These are phyloP conservation scores for Hyles lineata DNA, from an alignment of 2,888 invertebrate species.

Conservation along the genomic window DNA sequence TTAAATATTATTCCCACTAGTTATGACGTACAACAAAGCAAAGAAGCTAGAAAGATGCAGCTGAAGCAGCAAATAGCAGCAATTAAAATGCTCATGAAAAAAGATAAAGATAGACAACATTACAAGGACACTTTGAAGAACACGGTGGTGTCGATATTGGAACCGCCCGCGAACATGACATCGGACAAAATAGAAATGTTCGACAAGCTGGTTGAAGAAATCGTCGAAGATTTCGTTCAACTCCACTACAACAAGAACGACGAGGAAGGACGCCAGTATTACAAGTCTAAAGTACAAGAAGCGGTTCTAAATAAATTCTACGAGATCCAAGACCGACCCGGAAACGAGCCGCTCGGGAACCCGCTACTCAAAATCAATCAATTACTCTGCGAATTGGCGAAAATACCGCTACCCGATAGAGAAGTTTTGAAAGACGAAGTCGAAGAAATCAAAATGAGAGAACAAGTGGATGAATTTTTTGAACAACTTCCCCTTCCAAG, in stretches of 20 bases:
- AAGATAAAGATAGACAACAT: conserved; percentile 53
- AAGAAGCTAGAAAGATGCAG: conserved; percentile 49
- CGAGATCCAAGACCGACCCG: conserved; percentile 37
- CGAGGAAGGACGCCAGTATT: conserved; percentile 49
- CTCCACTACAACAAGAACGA: conserved; percentile 54
- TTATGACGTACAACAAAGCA: conserved; percentile 47
- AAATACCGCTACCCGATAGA: conserved; percentile 55
- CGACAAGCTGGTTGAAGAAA: conserved; percentile 53
- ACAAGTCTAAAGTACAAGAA: conserved; percentile 55
- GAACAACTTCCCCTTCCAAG: conserved; percentile 44
- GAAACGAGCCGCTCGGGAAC: conserved; percentile 35
- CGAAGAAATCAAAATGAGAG: conserved; percentile 60
- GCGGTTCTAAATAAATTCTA: conserved; percentile 48
- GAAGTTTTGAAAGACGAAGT: conserved; percentile 56
- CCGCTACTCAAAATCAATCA: conserved; percentile 56
- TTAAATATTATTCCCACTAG: conserved; percentile 49
- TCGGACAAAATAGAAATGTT: conserved; percentile 41
- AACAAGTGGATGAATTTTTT: conserved; percentile 59
- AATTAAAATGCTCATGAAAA: conserved; percentile 55
- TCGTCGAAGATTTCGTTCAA: conserved; percentile 61
- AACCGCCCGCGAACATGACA: conserved; percentile 43
- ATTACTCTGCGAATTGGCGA: conserved; percentile 61
- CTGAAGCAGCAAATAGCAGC: conserved; percentile 53
- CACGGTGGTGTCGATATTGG: conserved; percentile 52
- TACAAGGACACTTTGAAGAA: conserved; percentile 60